phyloP scores from a whole-genome alignment of 2,797 vertebrate genomes.

The Chaetodon trifasciatus region DNA sequence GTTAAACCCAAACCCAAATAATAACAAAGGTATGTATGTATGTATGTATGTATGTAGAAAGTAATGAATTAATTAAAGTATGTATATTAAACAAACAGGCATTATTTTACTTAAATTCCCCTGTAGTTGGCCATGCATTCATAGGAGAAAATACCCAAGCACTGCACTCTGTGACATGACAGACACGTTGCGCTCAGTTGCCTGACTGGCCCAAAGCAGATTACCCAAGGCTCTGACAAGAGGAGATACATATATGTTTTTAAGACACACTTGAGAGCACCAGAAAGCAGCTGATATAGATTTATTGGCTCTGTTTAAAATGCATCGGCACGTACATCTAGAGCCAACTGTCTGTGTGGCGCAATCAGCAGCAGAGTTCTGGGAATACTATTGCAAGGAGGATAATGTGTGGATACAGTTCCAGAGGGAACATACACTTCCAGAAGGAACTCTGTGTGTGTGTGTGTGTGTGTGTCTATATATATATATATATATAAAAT shows the following conservation, averaged over 20 bases:
- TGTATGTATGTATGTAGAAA: conserved; percentile 5
- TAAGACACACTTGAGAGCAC: conserved; percentile 70
- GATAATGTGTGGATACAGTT: conserved; percentile 50
- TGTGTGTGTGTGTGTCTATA: no score
- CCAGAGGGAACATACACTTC: conserved; percentile 37
- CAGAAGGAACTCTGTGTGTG: no score
- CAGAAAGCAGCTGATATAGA: conserved; percentile 73
- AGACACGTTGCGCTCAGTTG: conserved; percentile 29
- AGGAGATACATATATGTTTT: conserved; percentile 72
- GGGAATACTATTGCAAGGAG: conserved; percentile 54
- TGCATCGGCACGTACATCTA: conserved; percentile 65
- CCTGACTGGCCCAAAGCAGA: conserved; percentile 52
- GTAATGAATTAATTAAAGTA: background rate
- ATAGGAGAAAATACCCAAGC: conserved; percentile 12
- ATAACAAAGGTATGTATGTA: conserved; percentile 4
- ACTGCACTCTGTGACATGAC: conserved; percentile 30
- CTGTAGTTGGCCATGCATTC: conserved; percentile 16
- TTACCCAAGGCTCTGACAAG: conserved; percentile 62
- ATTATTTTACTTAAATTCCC: conserved; percentile 12
- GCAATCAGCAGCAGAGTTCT: conserved; percentile 61
- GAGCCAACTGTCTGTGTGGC: conserved; percentile 61
- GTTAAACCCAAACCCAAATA: conserved; percentile 2
- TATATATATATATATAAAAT: no score
- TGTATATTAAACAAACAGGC: background rate
- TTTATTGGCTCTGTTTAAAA: conserved; percentile 72